Evolutionary conservation across 2,113 vertebrate genomes (phyloP).

Genomic region (Sitta europaea): DNA sequence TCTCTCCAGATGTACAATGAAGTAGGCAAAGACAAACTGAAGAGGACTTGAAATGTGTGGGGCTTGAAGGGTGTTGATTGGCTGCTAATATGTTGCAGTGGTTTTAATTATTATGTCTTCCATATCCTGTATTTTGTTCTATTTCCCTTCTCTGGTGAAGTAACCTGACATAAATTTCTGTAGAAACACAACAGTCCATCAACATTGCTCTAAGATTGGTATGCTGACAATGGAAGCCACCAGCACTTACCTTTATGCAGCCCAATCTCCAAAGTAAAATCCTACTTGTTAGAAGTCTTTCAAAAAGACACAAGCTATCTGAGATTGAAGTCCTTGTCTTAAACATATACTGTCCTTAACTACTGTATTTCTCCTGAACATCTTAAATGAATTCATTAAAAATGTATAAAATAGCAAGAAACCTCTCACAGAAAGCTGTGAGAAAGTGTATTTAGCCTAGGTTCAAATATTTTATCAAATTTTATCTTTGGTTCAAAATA

Average conservation of each 20-base stretch:
- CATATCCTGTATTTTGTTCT: neutral
- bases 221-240: accelerated
- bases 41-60: neutral
- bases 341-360: neutral
- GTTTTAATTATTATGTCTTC: neutral
- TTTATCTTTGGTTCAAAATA: neutral
- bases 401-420: neutral
- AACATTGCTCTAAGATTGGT: neutral
- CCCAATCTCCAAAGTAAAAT: neutral
- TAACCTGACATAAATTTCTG: neutral
- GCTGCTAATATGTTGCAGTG: neutral
- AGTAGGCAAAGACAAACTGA: neutral
- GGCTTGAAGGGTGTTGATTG: neutral
- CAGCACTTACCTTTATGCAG: neutral
- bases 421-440: neutral
- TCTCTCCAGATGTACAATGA: neutral
- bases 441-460: neutral
- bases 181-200: neutral
- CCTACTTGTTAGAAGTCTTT: neutral
- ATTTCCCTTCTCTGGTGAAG: neutral
- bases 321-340: neutral
- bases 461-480: neutral
- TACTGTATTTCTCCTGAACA: neutral
- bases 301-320: neutral
- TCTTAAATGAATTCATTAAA: neutral